Base-by-base conservation (phyloP, 1,140 invertebrate genomes). In the Plodia interpunctella region DNA sequence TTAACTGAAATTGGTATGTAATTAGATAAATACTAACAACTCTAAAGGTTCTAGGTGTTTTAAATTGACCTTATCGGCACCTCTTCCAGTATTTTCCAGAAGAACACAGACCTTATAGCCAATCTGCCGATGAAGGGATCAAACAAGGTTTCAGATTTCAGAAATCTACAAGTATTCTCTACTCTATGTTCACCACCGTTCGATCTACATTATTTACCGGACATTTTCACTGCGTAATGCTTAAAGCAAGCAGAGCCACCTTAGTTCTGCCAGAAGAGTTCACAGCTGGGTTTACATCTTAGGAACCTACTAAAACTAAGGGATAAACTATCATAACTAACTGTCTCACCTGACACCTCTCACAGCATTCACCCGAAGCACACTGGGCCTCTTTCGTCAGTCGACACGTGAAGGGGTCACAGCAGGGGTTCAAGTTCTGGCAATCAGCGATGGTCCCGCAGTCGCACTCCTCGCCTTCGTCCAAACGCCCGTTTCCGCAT, bases 381-480 rank as follows among this genome's bases (percentile, higher is more conserved):
- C 98, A 99, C 89, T 98, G 94, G 0, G 98, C 94, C 85, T 98
- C 97, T 55, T 94, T 94, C 55, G 94, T 96, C 19, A 99, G 92
- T 62, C 97, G 96, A 88, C 98, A 99, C 17, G 97, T 98, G 79
- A 97, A 95, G 55, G 97, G 96, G 90, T 99, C 97, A 90, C 98
- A 99, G 89, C 98, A 99, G 0, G 96, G 96, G 90, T 98, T 97
- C 35, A 92, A 90, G 57, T 93, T 90, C 19, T 93, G 91, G 90
- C 98, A 99, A 69, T 98, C 95, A 60, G 97, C 93, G 63, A 96
- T 94, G 44, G 94, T 93, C 19, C 96, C 96, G 85, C 96, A 97
- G 89, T 97, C 96, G 87, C 98, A 99, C 81, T 98, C 96, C 90
- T 99, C 98, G 17, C 97, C 97, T 62, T 98, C 95, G 76, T 99